These are phyloP conservation scores for Troides oblongomaculatus DNA, from an alignment of 2,888 invertebrate genomes.

Conservation along the genomic window DNA sequence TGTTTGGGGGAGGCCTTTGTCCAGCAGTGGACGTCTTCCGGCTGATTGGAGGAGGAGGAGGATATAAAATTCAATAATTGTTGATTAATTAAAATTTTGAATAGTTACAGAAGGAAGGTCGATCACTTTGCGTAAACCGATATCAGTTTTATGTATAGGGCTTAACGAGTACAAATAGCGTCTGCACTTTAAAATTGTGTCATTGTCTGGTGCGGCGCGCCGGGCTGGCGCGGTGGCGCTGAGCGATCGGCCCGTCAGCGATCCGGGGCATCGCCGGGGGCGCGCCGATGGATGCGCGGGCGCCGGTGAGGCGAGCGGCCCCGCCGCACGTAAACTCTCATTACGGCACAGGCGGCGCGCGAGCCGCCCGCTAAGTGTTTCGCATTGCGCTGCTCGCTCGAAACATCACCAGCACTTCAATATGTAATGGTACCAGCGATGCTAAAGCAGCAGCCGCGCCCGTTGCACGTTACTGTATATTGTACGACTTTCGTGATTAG, in stretches of 20 bases:
- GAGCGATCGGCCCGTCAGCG: not conserved
- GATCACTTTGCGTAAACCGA: not conserved
- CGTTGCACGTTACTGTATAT: no score
- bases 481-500: no score
- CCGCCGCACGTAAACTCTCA: slow-evolving; percentile 23
- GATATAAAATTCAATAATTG: no score
- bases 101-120: no score
- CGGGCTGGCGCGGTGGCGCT: slow-evolving; percentile 8
- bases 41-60: no score
- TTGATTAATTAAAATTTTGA: no score
- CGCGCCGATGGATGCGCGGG: slow-evolving; percentile 5
- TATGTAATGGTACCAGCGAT: not conserved
- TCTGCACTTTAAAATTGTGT: not conserved
- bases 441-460: no score
- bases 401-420: not conserved
- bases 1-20: no score
- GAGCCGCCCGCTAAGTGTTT: slow-evolving; percentile 10
- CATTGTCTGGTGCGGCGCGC: not conserved
- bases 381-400: slow-evolving; percentile 14
- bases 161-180: slow-evolving; percentile 6
- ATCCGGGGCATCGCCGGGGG: slow-evolving; percentile 9
- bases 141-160: not conserved
- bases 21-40: no score
- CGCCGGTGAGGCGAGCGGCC: slow-evolving; percentile 21
- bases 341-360: slow-evolving; percentile 5